Percentiles rank a stretch among this genome's conserved stretches.
Conservation (phyloP, 2,888 invertebrate species). For the Clitarchus hookeri region DNA sequence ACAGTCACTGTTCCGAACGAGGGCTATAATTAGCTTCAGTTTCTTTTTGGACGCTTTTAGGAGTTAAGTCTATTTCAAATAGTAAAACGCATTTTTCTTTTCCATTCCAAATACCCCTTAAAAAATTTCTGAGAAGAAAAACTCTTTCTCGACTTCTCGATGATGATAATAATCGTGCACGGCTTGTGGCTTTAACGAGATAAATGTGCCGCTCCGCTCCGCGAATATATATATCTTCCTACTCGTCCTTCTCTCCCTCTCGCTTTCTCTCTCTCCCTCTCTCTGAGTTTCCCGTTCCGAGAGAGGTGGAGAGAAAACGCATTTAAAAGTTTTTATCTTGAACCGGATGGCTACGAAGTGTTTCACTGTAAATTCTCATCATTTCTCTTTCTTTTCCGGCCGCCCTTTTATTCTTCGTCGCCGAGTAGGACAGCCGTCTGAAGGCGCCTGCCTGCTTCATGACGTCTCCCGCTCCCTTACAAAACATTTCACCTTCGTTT, state of each 20-base stretch:
- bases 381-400: neutral
- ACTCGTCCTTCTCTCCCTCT: too few species aligned
- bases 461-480: neutral
- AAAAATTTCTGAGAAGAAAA: neutral
- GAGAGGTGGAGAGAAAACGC: neutral
- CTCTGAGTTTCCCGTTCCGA: neutral
- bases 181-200: neutral
- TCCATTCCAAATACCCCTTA: neutral
- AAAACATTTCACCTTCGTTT: neutral
- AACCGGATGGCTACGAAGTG: conserved; percentile 6
- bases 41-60: too few species aligned
- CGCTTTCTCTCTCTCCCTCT: too few species aligned
- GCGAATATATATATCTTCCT: neutral
- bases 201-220: neutral
- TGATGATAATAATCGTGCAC: neutral
- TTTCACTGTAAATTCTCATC: neutral
- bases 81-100: neutral
- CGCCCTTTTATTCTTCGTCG: neutral
- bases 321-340: neutral
- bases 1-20: too few species aligned
- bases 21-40: too few species aligned
- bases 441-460: neutral
- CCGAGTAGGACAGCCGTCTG: neutral
- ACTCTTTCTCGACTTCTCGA: neutral
- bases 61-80: too few species aligned